phyloP scores from a whole-genome alignment of 2,888 invertebrate species.

The Euzophera pinguis region DNA sequence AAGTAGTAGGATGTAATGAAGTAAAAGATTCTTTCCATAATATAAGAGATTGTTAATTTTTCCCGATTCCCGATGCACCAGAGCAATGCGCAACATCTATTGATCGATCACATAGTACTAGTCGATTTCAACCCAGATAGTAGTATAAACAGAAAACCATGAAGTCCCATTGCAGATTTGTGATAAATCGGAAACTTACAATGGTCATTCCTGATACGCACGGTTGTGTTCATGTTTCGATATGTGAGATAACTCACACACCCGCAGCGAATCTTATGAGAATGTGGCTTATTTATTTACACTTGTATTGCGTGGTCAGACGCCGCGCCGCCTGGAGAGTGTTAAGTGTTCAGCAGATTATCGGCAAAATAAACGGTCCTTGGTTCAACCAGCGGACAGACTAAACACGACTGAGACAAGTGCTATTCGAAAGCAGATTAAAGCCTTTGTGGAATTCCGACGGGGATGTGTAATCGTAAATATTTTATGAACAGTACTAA shows the following conservation, averaged over 20 bases:
- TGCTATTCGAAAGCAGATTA: background rate
- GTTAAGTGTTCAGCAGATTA: conserved; percentile 36
- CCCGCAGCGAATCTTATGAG: background rate
- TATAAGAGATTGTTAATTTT: too few relatives aligned
- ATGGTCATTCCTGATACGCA: background rate
- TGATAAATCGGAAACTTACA: background rate
- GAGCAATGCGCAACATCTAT: too few relatives aligned
- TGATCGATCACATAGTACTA: too few relatives aligned
- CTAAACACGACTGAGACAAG: conserved; percentile 31
- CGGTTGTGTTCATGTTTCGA: background rate
- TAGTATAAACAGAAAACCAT: background rate
- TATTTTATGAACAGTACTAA: too few relatives aligned
- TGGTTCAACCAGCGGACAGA: conserved; percentile 37
- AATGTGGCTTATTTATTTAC: conserved; percentile 11
- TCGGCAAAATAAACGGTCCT: conserved; percentile 27
- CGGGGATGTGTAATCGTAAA: too few relatives aligned
- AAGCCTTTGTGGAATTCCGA: background rate
- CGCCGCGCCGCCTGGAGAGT: conserved; percentile 34
- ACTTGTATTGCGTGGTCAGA: conserved; percentile 36
- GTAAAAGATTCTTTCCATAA: too few relatives aligned
- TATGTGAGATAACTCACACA: conserved; percentile 10
- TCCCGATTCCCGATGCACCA: too few relatives aligned
- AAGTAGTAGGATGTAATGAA: background rate
- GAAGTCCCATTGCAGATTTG: background rate
- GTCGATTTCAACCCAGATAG: background rate